A percentile compares a stretch with the other conserved stretches of the same genome.
Conservation (phyloP, 2,797 vertebrate genomes). For the Chanos chanos region DNA sequence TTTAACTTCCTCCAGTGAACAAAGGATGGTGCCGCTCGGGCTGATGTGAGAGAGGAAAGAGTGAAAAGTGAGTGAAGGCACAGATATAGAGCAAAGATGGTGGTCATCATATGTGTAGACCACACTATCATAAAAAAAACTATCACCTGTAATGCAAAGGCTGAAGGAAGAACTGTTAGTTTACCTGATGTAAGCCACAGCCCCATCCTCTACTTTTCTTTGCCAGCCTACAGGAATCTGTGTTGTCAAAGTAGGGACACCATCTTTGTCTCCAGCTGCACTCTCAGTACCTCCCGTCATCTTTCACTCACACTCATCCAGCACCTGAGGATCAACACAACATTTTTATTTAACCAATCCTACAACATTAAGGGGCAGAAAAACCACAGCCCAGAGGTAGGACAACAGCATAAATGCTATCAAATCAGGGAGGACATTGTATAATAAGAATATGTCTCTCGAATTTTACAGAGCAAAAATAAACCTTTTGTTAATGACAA, state of each 20-base stretch:
- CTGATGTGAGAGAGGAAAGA: constrained; percentile 59
- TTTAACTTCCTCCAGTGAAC: constrained; percentile 96
- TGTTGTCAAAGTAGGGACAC: constrained; percentile 73
- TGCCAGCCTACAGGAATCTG: constrained; percentile 92
- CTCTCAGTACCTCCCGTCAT: constrained; percentile 93
- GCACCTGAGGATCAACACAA: constrained; percentile 64
- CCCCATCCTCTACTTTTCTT: constrained; percentile 80
- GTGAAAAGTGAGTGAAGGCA: neutral
- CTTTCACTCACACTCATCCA: constrained; percentile 80
- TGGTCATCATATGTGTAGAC: neutral
- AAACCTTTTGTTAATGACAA: no score
- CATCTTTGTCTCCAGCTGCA: constrained; percentile 86
- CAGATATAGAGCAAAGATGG: neutral
- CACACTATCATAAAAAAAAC: no score
- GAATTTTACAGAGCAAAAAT: no score
- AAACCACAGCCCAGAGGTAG: no score
- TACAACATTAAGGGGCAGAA: no score
- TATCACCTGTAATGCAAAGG: no score
- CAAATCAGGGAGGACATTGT: no score
- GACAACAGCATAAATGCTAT: no score
- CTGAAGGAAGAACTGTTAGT: constrained; percentile 7
- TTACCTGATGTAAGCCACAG: constrained; percentile 86
- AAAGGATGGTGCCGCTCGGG: constrained; percentile 91
- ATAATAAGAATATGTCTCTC: no score
- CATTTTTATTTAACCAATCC: neutral